phyloP scores from a whole-genome alignment of 2,113 vertebrate genomes.

The Mustelus asterias region DNA sequence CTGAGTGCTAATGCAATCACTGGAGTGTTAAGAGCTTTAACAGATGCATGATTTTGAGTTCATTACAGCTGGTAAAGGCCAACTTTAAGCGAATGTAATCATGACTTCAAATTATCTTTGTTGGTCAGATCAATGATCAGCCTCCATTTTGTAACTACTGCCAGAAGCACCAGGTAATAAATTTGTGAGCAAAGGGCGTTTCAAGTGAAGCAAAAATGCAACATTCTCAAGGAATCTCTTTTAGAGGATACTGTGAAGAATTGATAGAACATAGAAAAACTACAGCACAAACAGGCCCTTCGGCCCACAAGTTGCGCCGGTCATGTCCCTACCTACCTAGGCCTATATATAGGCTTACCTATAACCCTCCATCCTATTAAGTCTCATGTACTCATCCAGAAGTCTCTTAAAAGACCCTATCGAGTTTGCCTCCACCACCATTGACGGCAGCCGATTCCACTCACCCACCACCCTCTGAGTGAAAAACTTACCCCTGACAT shows the following conservation, averaged over 20 bases:
- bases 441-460: too few species aligned
- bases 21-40: not conserved
- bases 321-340: too few species aligned
- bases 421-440: too few species aligned
- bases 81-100: conserved; percentile 5
- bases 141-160: not conserved
- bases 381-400: too few species aligned
- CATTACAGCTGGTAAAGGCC: not conserved
- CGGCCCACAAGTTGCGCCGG: too few species aligned
- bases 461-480: too few species aligned
- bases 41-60: not conserved
- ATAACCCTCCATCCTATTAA: too few species aligned
- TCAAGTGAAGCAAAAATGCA: not conserved
- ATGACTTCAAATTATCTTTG: not conserved
- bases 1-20: not conserved
- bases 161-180: not conserved
- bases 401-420: too few species aligned
- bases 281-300: too few species aligned
- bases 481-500: too few species aligned
- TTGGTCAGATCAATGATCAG: not conserved
- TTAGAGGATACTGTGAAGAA: not conserved
- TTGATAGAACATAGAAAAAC: too few species aligned
- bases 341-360: too few species aligned
- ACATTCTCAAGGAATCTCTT: not conserved
- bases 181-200: not conserved